These are phyloP conservation scores for Melanotaenia boesemani DNA, from an alignment of 2,797 vertebrate genomes.

Conservation along the genomic window DNA sequence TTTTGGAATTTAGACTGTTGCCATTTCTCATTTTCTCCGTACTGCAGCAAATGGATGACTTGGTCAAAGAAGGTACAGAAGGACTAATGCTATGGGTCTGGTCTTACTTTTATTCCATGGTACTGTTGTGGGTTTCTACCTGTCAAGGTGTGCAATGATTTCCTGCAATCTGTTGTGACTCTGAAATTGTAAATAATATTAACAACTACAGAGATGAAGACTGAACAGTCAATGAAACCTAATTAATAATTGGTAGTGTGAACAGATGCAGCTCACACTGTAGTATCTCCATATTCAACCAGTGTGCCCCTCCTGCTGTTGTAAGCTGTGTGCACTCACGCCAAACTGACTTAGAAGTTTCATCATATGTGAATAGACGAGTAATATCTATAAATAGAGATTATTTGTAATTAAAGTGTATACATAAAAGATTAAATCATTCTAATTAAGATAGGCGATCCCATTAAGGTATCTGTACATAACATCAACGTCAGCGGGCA, in stretches of 20 bases:
- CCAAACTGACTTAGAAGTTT: constrained; percentile 61
- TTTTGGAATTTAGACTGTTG: constrained; percentile 10
- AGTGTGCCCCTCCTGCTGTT: constrained; percentile 56
- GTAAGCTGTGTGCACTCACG: constrained; percentile 68
- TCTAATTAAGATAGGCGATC: constrained; percentile 48
- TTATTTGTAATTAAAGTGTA: constrained; percentile 61
- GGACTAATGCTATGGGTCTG: constrained; percentile 31
- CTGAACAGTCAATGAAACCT: constrained; percentile 53
- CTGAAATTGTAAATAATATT: constrained; percentile 64
- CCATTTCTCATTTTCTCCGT: constrained; percentile 21
- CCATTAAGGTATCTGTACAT: constrained; percentile 58
- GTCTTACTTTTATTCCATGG: constrained; percentile 37
- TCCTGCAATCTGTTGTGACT: constrained; percentile 54
- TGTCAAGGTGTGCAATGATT: constrained; percentile 60
- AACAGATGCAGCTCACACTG: constrained; percentile 47
- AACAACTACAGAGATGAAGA: constrained; percentile 55
- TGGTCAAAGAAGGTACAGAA: constrained; percentile 8
- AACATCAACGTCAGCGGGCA: constrained; percentile 23
- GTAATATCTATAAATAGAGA: constrained; percentile 54
- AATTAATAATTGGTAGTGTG: constrained; percentile 35
- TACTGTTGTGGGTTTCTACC: constrained; percentile 45
- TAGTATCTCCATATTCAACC: constrained; percentile 56
- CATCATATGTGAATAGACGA: constrained; percentile 60
- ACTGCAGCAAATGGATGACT: constrained; percentile 34
- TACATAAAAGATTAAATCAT: constrained; percentile 40